Evolutionary conservation across 2,888 invertebrate genomes (phyloP), one percentile per base, ranked within the genome.

Genomic region (Chouioia cunea): DNA sequence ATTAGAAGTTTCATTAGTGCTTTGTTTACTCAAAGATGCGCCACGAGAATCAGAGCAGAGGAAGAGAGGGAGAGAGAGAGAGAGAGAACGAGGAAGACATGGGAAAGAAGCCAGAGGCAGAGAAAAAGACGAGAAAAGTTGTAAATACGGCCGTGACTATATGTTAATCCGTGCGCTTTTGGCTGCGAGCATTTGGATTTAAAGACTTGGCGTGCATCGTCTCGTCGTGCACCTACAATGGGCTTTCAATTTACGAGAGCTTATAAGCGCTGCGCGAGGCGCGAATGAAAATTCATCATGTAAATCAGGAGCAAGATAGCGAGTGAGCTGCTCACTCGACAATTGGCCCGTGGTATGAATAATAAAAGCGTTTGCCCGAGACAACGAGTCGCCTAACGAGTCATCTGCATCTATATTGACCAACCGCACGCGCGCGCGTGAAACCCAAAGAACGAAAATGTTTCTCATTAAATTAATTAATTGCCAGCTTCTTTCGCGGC

Each of bases 1-100:
- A 80, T 82, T 81, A 81, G 81, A 82, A 81, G 80, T 82, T 82
- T 82, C 81, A 81, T 82, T 79, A 79, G 78, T 78, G 80, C 80
- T 79, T 81, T 80, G 81, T 82, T 82, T 81, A 79, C 79, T 54
- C 54, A 53, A 59, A 62, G 57, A 71, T 59, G 70, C 66, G 59
- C 65, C 36, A 20, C 59, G 73, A 53, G 22, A 60, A 46, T 14
- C 43, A 59, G 65, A 70, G 73, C 50, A 44, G 50, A 43, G 54
- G 60, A 59, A 48, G 72, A 64, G 65, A 44, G 62, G 64, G 59
- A 23, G 59, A 43, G 50, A 4, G 20, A 6, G 52, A 36, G 20
- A 48, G 22, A 27, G 18, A 47, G 6, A 20, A 53, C 23, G 52
- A 44, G 50, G 54, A 66, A 58, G 53, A 14, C 20, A 62, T 48